A percentile compares a stretch with the other conserved stretches of the same genome.
Conservation (phyloP, 2,797 vertebrate species). For the Molossus molossus region DNA sequence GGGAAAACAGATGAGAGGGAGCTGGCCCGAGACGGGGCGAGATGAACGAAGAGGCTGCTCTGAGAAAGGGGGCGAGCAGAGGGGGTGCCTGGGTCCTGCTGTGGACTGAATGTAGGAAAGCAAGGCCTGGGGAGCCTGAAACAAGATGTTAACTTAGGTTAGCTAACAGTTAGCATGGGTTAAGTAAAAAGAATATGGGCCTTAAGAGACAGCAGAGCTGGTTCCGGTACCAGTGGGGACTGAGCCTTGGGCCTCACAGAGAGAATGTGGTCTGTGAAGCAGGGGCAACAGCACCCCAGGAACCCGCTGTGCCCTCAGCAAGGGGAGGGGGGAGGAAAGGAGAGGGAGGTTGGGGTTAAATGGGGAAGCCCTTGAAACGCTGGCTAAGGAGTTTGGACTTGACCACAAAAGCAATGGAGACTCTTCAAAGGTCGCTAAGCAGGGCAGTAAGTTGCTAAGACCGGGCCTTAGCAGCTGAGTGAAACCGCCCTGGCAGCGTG, state of each 20-base stretch:
- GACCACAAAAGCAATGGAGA: slow-evolving; percentile 31
- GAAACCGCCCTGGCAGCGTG: slow-evolving; percentile 55
- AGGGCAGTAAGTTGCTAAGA: slow-evolving; percentile 76
- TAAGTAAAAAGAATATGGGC: neutral
- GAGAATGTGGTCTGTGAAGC: neutral
- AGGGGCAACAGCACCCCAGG: neutral
- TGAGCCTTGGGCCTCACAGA: neutral
- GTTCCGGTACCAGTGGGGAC: neutral
- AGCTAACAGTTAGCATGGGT: neutral
- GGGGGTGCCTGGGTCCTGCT: neutral
- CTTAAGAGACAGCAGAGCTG: neutral
- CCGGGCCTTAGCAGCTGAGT: slow-evolving; percentile 66
- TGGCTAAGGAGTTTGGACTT: neutral
- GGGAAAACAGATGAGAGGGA: neutral
- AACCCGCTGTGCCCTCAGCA: neutral
- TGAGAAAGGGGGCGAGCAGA: neutral
- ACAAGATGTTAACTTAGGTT: neutral
- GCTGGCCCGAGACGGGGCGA: neutral
- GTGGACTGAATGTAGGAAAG: neutral
- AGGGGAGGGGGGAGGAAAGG: neutral
- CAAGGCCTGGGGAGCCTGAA: neutral
- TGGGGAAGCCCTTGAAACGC: slow-evolving; percentile 1
- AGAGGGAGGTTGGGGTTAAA: neutral
- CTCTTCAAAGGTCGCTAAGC: slow-evolving; percentile 72
- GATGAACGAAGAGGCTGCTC: neutral